Evolutionary conservation across 2,797 vertebrate species (phyloP).

Genomic region (Oreochromis grahami): DNA sequence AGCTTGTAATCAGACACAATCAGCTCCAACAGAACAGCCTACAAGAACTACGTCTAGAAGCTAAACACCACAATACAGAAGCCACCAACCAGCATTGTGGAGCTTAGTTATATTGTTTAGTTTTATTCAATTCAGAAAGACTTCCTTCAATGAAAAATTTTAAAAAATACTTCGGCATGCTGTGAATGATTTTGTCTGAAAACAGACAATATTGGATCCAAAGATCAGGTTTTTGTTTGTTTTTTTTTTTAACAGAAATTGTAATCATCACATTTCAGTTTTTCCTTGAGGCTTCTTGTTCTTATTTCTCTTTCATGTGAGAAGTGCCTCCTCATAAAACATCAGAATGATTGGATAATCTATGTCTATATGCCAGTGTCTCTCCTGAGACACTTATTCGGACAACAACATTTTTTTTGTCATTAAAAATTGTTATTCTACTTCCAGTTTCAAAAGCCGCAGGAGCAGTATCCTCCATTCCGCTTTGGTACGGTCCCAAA

Average conservation of each 20-base stretch:
- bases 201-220: background rate
- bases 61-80: fast-evolving
- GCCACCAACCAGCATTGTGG: background rate
- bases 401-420: background rate
- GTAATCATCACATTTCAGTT: background rate
- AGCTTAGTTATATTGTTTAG: background rate
- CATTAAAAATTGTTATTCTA: background rate
- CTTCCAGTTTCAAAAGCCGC: slow-evolving; percentile 91
- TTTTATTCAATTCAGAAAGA: background rate
- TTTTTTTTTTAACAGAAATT: background rate
- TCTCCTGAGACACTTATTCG: background rate
- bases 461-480: slow-evolving; percentile 96
- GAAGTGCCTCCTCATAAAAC: background rate
- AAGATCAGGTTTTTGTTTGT: background rate
- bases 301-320: background rate
- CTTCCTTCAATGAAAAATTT: fast-evolving
- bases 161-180: fast-evolving
- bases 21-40: background rate
- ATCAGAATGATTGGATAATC: background rate
- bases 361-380: background rate
- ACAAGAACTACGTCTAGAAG: fast-evolving
- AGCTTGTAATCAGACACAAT: background rate
- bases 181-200: background rate
- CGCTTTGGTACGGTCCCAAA: slow-evolving; percentile 98
- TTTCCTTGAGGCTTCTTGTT: background rate